Evolutionary conservation across 2,113 vertebrate genomes (phyloP).

Genomic region (Girardinichthys multiradiatus): DNA sequence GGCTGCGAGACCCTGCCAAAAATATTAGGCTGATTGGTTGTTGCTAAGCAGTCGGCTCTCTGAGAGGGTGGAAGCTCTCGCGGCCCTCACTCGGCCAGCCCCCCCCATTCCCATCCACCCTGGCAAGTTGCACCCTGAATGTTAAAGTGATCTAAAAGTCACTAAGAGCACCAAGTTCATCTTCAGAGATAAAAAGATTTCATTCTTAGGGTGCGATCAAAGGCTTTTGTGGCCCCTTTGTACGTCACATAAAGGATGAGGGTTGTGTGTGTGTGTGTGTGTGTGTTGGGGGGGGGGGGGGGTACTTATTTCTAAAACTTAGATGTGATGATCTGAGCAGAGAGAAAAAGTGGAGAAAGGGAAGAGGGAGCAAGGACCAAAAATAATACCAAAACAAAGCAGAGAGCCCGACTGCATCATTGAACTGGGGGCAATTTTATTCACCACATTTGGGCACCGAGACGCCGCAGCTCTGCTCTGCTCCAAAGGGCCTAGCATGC

Average conservation of each 20-base stretch:
- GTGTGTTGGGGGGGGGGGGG: background rate
- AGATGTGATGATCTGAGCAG: constrained; percentile 28
- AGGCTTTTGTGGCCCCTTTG: constrained; percentile 59
- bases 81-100: constrained; percentile 41
- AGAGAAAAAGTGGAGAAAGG: too few relatives aligned
- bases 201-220: constrained; percentile 59
- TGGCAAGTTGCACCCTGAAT: constrained; percentile 49
- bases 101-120: constrained; percentile 37
- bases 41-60: constrained; percentile 80
- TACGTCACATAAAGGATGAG: constrained; percentile 59
- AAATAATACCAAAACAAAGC: constrained; percentile 36
- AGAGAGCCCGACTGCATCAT: constrained; percentile 44
- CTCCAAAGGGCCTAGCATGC: constrained; percentile 62
- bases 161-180: constrained; percentile 59
- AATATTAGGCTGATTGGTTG: constrained; percentile 79
- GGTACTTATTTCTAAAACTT: constrained; percentile 49
- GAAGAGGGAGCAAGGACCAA: too few relatives aligned
- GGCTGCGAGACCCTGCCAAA: constrained; percentile 71
- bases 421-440: constrained; percentile 59
- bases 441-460: constrained; percentile 59
- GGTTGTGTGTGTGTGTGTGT: background rate
- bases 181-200: constrained; percentile 55
- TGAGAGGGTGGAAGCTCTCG: constrained; percentile 63
- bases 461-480: constrained; percentile 41
- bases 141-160: constrained; percentile 58